Evolutionary conservation across 2,113 vertebrate genomes (phyloP).

Genomic region (Hoplias malabaricus): DNA sequence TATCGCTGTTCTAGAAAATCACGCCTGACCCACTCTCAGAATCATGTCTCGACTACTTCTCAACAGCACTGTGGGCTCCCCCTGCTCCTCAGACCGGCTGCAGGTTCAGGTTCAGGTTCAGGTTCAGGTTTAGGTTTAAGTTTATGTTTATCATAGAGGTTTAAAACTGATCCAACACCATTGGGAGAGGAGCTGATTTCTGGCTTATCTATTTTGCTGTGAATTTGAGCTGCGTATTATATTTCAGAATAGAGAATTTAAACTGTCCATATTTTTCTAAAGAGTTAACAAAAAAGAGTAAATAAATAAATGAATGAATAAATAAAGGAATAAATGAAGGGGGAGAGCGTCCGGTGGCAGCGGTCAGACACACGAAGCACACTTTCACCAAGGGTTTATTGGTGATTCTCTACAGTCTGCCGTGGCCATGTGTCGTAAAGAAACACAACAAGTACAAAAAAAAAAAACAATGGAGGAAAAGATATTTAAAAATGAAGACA

Average conservation of each 20-base stretch:
- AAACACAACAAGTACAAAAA: neutral
- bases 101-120: no score
- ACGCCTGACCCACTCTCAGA: constrained; percentile 18
- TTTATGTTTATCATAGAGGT: no score
- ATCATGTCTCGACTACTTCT: constrained; percentile 25
- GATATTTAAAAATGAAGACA: constrained; percentile 52
- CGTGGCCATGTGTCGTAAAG: constrained; percentile 60
- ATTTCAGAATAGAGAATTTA: constrained; percentile 53
- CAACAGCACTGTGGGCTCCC: constrained; percentile 33
- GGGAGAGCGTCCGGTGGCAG: constrained; percentile 49
- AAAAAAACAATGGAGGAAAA: constrained; percentile 16
- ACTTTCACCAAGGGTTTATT: constrained; percentile 66
- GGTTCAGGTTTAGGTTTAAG: no score
- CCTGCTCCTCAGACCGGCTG: constrained; percentile 30
- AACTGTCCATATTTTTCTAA: constrained; percentile 55
- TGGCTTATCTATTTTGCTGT: constrained; percentile 49
- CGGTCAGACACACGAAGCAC: constrained; percentile 74
- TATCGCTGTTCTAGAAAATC: neutral
- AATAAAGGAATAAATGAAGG: no score
- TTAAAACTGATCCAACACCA: constrained; percentile 15
- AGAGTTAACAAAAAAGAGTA: constrained; percentile 22
- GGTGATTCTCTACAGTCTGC: constrained; percentile 71
- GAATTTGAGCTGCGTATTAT: constrained; percentile 57
- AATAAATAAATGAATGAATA: no score
- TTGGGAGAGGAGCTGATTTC: constrained; percentile 1